Conservation (phyloP, 2,888 invertebrate species). For the Galerucella pusilla region DNA sequence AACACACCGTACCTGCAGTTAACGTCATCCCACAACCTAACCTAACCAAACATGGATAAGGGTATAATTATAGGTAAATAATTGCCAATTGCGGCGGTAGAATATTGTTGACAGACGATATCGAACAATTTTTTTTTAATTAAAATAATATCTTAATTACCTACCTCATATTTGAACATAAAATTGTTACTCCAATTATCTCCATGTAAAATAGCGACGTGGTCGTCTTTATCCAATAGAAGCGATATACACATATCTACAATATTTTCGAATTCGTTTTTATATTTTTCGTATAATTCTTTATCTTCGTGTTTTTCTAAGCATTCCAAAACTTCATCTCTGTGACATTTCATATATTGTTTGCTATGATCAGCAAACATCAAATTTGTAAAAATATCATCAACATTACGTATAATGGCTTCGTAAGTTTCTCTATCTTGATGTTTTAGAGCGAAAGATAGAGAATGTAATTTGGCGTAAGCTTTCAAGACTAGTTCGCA, state of each 20-base stretch:
- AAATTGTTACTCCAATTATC: constrained; percentile 58
- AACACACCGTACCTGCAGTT: too few species aligned
- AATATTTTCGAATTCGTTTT: constrained; percentile 17
- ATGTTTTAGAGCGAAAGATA: constrained; percentile 45
- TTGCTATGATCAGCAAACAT: not conserved
- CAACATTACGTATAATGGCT: not conserved
- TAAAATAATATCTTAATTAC: constrained; percentile 15
- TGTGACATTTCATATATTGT: not conserved
- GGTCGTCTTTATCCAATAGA: constrained; percentile 37
- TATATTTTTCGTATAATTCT: constrained; percentile 21
- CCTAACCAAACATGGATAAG: too few species aligned
- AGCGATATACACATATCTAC: constrained; percentile 26
- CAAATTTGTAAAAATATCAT: not conserved
- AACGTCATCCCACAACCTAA: too few species aligned
- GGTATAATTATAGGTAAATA: too few species aligned
- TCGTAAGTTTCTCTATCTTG: constrained; percentile 38
- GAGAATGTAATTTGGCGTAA: constrained; percentile 46
- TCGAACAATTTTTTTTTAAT: too few species aligned
- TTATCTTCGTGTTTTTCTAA: not conserved
- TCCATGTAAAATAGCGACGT: constrained; percentile 50
- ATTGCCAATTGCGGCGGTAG: too few species aligned
- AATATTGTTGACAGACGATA: too few species aligned
- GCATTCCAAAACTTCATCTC: constrained; percentile 5
- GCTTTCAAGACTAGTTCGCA: constrained; percentile 38
- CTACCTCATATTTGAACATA: constrained; percentile 55